Conservation (phyloP, 2,797 vertebrate species). For the Bucorvus abyssinicus region DNA sequence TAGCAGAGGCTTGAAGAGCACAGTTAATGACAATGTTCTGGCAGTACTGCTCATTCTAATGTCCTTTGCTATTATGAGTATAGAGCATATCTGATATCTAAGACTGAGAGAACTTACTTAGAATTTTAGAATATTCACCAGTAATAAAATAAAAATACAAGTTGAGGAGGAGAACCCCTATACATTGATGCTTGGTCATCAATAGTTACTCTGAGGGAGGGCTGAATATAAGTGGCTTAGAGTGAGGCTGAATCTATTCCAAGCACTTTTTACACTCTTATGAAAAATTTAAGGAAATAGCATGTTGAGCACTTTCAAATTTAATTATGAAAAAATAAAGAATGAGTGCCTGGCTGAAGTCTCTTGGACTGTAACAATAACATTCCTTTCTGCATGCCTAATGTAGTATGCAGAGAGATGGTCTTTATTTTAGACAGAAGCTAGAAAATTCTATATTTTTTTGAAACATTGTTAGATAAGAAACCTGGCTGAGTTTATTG, state of each 20-base stretch:
- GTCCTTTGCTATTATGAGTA: not conserved
- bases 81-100: not conserved
- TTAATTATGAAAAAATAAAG: slow-evolving; percentile 6
- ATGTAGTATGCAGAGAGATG: not conserved
- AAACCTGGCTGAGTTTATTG: not conserved
- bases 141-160: not conserved
- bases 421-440: not conserved
- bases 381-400: not conserved
- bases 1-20: slow-evolving; percentile 1
- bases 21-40: not conserved
- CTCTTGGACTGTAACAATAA: not conserved
- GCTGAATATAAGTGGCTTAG: slow-evolving; percentile 13
- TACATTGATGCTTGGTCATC: not conserved
- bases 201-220: not conserved
- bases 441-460: not conserved
- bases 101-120: not conserved
- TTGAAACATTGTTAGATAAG: not conserved
- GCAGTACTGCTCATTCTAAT: not conserved
- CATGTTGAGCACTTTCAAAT: not conserved
- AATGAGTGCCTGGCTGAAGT: slow-evolving; percentile 5
- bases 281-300: slow-evolving; percentile 26
- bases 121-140: not conserved
- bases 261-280: slow-evolving; percentile 17
- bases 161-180: not conserved
- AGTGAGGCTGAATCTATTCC: slow-evolving; percentile 33